These are phyloP conservation scores for Coregonus clupeaformis DNA, from an alignment of 2,113 vertebrate genomes.

Conservation along the genomic window DNA sequence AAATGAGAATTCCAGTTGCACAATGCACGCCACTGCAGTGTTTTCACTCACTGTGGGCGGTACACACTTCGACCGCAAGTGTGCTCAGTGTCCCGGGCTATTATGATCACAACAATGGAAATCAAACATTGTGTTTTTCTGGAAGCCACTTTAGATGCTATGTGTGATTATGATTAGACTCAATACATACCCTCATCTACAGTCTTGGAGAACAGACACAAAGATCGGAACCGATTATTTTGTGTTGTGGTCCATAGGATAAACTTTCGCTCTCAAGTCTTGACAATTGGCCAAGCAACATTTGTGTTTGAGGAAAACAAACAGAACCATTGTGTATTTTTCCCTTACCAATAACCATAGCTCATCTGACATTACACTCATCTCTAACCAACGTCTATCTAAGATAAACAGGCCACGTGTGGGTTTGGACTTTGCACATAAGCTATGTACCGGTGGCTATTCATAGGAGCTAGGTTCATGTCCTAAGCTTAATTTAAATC, in stretches of 20 bases:
- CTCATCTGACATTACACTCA: slow-evolving; percentile 27
- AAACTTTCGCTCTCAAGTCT: slow-evolving; percentile 49
- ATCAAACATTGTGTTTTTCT: slow-evolving; percentile 68
- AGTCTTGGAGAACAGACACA: slow-evolving; percentile 63
- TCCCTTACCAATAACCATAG: slow-evolving; percentile 40
- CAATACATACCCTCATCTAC: slow-evolving; percentile 57
- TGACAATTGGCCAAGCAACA: slow-evolving; percentile 55
- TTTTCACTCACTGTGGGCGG: slow-evolving; percentile 64
- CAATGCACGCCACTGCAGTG: slow-evolving; percentile 68
- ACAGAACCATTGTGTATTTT: slow-evolving; percentile 59
- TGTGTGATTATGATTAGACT: slow-evolving; percentile 75
- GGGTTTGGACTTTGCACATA: not conserved
- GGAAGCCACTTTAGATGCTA: slow-evolving; percentile 74
- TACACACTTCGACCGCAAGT: slow-evolving; percentile 52
- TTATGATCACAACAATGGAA: slow-evolving; percentile 76
- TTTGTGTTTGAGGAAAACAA: slow-evolving; percentile 60
- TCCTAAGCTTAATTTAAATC: too few species aligned
- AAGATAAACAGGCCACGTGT: not conserved
- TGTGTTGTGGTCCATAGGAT: slow-evolving; percentile 57
- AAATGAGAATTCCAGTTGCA: slow-evolving; percentile 72
- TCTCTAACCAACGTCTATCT: slow-evolving; percentile 19
- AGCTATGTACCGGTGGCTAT: not conserved
- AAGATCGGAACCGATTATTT: slow-evolving; percentile 77
- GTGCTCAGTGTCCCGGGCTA: slow-evolving; percentile 43
- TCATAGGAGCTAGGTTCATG: too few species aligned